Conservation (phyloP, 64 coral and sea anemone species). For the Orbicella faveolata region DNA sequence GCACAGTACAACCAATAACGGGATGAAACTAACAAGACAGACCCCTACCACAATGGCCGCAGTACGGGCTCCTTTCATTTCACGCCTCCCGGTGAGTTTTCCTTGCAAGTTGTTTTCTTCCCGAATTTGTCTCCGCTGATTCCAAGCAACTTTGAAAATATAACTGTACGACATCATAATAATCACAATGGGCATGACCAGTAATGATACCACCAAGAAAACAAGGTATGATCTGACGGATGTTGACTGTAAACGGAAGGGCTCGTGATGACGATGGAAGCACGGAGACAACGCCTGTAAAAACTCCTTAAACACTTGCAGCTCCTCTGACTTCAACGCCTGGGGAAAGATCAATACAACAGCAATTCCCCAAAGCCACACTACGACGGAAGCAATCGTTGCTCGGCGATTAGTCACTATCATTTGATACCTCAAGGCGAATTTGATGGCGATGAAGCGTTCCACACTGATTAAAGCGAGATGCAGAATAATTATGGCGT, state of each 20-base stretch:
- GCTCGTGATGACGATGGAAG: not conserved
- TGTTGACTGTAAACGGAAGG: too few species aligned
- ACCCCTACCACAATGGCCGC: constrained; percentile 33
- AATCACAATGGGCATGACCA: not conserved
- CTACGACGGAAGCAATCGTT: not conserved
- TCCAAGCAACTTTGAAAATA: constrained; percentile 1
- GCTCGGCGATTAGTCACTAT: constrained; percentile 21
- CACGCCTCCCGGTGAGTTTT: not conserved
- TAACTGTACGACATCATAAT: constrained; percentile 16
- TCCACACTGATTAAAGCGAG: constrained; percentile 25
- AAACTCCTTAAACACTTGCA: not conserved
- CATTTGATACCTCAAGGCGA: constrained; percentile 14
- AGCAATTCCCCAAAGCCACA: not conserved
- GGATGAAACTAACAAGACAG: constrained; percentile 23
- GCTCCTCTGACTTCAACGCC: not conserved
- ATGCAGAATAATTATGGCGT: constrained; percentile 5
- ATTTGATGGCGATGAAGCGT: constrained; percentile 32
- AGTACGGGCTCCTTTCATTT: constrained; percentile 7
- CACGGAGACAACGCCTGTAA: not conserved
- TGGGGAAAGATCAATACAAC: not conserved
- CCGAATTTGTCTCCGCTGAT: not conserved
- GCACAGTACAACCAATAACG: constrained; percentile 2
- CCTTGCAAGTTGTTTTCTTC: not conserved
- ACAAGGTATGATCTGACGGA: not conserved
- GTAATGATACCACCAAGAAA: not conserved